Base-by-base conservation (phyloP, 1,140 invertebrate genomes). In the Drosophila triauraria region DNA sequence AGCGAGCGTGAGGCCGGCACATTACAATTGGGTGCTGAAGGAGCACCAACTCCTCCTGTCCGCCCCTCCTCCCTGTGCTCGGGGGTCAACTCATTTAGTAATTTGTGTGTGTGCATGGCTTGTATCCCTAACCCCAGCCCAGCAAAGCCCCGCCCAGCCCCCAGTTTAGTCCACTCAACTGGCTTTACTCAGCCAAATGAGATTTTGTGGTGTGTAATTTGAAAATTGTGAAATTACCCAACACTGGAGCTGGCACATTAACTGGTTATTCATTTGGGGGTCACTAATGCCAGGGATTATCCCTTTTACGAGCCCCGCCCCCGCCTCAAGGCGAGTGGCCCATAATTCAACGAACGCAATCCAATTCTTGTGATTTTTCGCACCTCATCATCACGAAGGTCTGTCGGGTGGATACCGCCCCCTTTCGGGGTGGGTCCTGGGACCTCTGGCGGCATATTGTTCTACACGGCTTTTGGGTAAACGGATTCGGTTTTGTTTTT, bases 351-450 rank as follows among this genome's bases (percentile, higher is more conserved):
- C 35, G 23, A 53, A 65, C 13, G 35, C 65, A 65, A 68, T 69
- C 72, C 65, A 71, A 82, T 82, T 87, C 35, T 48, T 61, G 58
- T 76, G 70, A 87, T 72, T 86, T 84, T 78, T 87, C 80, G 75
- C 82, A 88, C 80, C 83, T 87, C 77, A 80, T 77, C 71, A 65
- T 69, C 70, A 64, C 62, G 30, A 46, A 12, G 58, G 20, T 27
- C 35, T 23, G 30, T 20, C 20, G 20, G 20, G 0, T 20, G 20
- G 20, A 20, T 20, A 0, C 20, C 20, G 20, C 20, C 27, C 12
- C n/a, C 7, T 51, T n/a, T 58, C 20, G 20, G 20, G 20, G 20
- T 43, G 30, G 48, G 25, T 27, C 42, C 58, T 25, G 7, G 30
- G 30, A 2, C 32, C 32, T 35, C 20, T 56, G 53, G 47, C 13